Evolutionary conservation across 2,888 invertebrate genomes (phyloP).

Genomic region (Nomada hirtipes): DNA sequence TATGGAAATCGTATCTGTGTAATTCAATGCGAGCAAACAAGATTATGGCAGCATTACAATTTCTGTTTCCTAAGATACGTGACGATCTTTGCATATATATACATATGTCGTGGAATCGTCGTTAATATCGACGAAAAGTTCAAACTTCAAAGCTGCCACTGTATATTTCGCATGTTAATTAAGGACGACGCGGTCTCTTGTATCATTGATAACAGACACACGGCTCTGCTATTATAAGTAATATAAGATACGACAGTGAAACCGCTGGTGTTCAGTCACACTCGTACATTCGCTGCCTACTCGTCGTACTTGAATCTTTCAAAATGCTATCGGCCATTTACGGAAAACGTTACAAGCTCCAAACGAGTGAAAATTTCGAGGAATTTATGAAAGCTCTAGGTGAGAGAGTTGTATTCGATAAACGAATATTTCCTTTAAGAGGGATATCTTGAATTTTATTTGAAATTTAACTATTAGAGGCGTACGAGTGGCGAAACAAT

Average conservation of each 20-base stretch:
- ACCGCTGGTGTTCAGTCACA: constrained; percentile 40
- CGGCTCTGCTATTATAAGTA: neutral
- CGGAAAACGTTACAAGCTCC: constrained; percentile 93
- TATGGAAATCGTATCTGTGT: constrained; percentile 13
- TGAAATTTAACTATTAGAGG: neutral
- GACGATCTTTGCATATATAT: neutral
- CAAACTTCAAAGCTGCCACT: constrained; percentile 75
- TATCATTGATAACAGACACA: constrained; percentile 38
- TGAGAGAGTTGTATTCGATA: constrained; percentile 84
- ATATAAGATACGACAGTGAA: constrained; percentile 27
- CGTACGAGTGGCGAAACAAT: neutral
- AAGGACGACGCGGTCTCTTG: neutral
- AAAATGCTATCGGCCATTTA: constrained; percentile 76
- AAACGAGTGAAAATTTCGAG: constrained; percentile 93
- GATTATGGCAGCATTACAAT: neutral
- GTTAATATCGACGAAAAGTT: constrained; percentile 47
- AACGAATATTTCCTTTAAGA: neutral
- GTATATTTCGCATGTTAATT: constrained; percentile 23
- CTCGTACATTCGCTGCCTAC: constrained; percentile 8
- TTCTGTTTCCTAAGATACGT: neutral
- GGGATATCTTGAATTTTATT: neutral
- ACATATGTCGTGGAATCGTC: neutral
- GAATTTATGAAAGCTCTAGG: constrained; percentile 95
- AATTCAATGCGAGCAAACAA: constrained; percentile 13
- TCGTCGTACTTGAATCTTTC: constrained; percentile 9